phyloP scores from a whole-genome alignment of 2,797 vertebrate genomes.

The Lacerta agilis region DNA sequence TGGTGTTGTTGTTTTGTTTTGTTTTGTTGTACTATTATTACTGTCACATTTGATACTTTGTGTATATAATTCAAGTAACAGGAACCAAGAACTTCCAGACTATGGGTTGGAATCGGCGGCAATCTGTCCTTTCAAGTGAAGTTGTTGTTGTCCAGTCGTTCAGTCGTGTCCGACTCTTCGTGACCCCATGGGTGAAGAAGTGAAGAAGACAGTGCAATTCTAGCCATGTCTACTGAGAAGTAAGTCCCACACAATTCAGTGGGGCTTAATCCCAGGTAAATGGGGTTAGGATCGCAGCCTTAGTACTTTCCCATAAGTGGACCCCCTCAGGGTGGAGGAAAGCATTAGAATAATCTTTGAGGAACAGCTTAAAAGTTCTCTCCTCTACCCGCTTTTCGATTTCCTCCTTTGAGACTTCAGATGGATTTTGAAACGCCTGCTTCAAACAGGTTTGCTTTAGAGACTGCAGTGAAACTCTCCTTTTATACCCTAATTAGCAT shows the following conservation, averaged over 20 bases:
- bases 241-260: too few species aligned
- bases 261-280: too few species aligned
- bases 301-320: neutral
- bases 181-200: too few species aligned
- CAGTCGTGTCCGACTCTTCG: too few species aligned
- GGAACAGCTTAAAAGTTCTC: neutral
- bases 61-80: neutral
- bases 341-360: neutral
- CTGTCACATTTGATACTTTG: too few species aligned
- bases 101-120: neutral
- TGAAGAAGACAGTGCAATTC: too few species aligned
- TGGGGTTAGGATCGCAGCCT: too few species aligned
- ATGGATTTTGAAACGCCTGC: neutral
- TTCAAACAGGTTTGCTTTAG: neutral
- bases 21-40: too few species aligned
- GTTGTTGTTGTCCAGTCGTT: too few species aligned
- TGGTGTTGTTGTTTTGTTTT: too few species aligned
- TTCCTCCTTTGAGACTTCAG: neutral
- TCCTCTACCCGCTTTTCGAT: neutral
- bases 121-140: too few species aligned
- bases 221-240: too few species aligned
- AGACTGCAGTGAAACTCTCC: neutral
- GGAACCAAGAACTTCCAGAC: neutral
- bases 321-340: neutral
- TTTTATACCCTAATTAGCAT: constrained; percentile 5